These are phyloP conservation scores for Ceratosolen fusciceps DNA, from an alignment of 1,140 invertebrate genomes.

Conservation along the genomic window DNA sequence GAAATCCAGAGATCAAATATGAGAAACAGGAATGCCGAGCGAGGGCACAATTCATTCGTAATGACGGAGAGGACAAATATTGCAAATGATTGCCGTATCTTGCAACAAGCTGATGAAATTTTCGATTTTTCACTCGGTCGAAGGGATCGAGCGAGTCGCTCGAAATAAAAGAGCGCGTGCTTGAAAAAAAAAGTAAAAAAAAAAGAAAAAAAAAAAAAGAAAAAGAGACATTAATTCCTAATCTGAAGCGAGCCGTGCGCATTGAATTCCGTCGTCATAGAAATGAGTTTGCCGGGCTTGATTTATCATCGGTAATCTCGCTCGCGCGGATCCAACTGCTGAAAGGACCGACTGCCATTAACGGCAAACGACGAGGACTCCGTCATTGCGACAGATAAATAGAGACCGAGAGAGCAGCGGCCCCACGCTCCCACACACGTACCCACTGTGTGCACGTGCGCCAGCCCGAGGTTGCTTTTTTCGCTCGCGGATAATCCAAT, in stretches of 20 bases:
- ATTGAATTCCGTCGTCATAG: constrained; percentile 46
- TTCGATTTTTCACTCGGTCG: constrained; percentile 31
- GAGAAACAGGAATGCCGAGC: background rate
- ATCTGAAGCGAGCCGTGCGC: constrained; percentile 28
- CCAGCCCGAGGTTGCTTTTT: constrained; percentile 53
- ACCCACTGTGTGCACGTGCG: constrained; percentile 42
- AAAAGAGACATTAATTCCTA: constrained; percentile 36
- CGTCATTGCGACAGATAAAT: constrained; percentile 55
- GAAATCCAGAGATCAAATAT: background rate
- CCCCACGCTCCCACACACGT: background rate
- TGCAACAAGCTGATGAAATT: background rate
- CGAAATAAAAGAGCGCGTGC: background rate
- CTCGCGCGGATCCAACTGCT: constrained; percentile 43
- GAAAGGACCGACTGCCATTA: constrained; percentile 56
- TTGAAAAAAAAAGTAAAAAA: background rate
- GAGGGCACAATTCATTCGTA: background rate
- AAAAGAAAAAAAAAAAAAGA: too few relatives aligned
- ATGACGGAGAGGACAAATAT: background rate
- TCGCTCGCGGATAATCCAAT: constrained; percentile 63
- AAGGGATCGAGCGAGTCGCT: background rate
- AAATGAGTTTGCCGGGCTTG: constrained; percentile 64
- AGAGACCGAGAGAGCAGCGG: constrained; percentile 14
- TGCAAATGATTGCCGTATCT: constrained; percentile 8
- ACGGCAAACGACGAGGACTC: constrained; percentile 60
- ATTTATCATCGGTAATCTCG: constrained; percentile 66